Conservation (phyloP, 1,140 invertebrate genomes). For the Zaprionus ghesquierei region DNA sequence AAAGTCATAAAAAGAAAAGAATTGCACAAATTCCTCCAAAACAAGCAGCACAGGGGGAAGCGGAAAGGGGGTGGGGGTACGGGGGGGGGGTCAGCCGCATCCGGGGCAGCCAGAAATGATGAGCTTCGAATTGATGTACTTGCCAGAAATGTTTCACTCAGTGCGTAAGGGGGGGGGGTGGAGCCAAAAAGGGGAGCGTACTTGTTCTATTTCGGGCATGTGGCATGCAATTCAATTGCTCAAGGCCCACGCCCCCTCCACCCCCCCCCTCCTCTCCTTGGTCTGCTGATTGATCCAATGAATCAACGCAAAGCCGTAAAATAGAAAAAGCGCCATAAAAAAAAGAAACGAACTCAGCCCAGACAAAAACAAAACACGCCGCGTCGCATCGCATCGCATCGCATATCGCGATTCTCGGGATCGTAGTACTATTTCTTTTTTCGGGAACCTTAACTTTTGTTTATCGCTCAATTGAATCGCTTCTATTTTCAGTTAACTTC, state of each 20-base stretch:
- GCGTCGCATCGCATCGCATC: neutral
- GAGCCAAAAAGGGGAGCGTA: neutral
- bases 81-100: conserved; percentile 15
- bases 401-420: neutral
- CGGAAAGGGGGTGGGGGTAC: neutral
- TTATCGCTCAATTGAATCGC: neutral
- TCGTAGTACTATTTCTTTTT: neutral
- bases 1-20: neutral
- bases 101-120: conserved; percentile 3
- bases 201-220: conserved; percentile 5
- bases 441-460: neutral
- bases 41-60: neutral
- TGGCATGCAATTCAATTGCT: conserved; percentile 23
- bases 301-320: conserved; percentile 13
- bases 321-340: conserved; percentile 5
- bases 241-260: neutral
- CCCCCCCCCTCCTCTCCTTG: neutral
- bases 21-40: conserved; percentile 40
- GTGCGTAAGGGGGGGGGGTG: neutral
- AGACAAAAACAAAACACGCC: neutral
- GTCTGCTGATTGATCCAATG: neutral
- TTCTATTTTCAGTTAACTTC: neutral
- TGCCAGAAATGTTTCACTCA: neutral
- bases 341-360: neutral
- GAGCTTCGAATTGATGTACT: conserved; percentile 17